These are phyloP conservation scores for Montipora foliosa DNA, from an alignment of 64 coral and sea anemone species.

Conservation along the genomic window DNA sequence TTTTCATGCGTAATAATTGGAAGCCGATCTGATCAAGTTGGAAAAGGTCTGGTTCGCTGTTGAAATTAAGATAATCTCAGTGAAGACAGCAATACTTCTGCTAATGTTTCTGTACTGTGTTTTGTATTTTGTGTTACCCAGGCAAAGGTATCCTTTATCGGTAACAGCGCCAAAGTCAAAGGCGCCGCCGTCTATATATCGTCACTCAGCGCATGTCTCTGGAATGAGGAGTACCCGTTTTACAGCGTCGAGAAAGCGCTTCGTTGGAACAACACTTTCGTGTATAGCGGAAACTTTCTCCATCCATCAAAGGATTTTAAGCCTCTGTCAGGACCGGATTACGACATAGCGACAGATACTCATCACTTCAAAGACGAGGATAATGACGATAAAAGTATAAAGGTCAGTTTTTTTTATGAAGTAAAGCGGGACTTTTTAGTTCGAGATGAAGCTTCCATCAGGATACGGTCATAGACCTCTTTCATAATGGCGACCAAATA, in stretches of 20 bases:
- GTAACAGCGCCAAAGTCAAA: conserved; percentile 85
- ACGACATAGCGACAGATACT: conserved; percentile 91
- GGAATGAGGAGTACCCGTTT: conserved; percentile 82
- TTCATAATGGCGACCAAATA: no score
- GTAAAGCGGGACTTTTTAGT: background rate
- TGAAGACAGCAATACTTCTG: no score
- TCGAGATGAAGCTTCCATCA: no score
- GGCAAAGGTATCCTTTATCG: conserved; percentile 75
- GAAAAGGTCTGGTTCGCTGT: no score
- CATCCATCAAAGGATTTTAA: background rate
- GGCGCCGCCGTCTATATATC: conserved; percentile 86
- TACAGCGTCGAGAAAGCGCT: conserved; percentile 69
- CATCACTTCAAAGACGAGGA: conserved; percentile 4
- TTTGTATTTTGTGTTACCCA: background rate
- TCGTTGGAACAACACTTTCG: conserved; percentile 79
- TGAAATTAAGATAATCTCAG: no score
- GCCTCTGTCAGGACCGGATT: conserved; percentile 52
- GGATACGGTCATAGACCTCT: no score
- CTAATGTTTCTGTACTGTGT: no score
- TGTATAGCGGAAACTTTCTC: conserved; percentile 67
- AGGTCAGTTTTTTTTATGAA: background rate
- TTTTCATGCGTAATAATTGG: no score
- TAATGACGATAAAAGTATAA: background rate
- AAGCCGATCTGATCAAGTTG: no score
- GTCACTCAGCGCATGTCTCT: conserved; percentile 70